Evolutionary conservation across 2,888 invertebrate species (phyloP), one percentile per base, ranked within the genome.

Genomic region (Gerris lacustris): DNA sequence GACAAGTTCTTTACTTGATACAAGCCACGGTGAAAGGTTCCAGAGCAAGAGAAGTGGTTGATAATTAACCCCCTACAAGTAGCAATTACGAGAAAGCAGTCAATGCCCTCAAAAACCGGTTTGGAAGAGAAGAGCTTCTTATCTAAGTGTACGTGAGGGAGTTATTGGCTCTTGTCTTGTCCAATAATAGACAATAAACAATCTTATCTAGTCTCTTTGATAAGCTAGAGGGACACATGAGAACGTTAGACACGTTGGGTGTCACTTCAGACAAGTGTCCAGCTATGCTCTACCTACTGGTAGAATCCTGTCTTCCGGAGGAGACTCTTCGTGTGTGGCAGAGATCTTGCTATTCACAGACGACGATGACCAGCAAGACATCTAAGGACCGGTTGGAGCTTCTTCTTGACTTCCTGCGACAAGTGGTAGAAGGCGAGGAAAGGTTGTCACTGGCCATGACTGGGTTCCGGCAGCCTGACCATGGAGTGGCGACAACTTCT

Each of bases 161-260:
- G 77, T 69, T 75, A 74, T 67, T 77, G 76, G 64, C 17, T 67
- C 78, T 64, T 74, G 76, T 69, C 47, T 78, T 66, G 73, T 78
- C 18, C 66, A 78, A 31, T 73, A 74, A 44, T 76, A 75, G 55
- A 71, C 43, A 66, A 7, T 6, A 9, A 0, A 66, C 17, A 67
- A 44, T 55, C 2, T 63, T 73, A 18, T 55, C 45, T 17, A 55
- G 18, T 9, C 44, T 77, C 4, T 77, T 76, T 70, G 78, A 78
- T 72, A 74, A 75, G 69, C 66, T 79, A 9, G 77, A 78, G 55
- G 74, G 77, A 9, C 77, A 78, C 55, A 69, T 79, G 31, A 68
- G 77, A 44, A 75, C 77, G 17, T 72, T 77, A 63, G 75, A 75
- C 17, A 75, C 76, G n/a, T 70, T 78, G 44, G 77, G 76, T 62